Base-by-base conservation (phyloP, 2,888 invertebrate genomes). In the Physocephala rufipes region DNA sequence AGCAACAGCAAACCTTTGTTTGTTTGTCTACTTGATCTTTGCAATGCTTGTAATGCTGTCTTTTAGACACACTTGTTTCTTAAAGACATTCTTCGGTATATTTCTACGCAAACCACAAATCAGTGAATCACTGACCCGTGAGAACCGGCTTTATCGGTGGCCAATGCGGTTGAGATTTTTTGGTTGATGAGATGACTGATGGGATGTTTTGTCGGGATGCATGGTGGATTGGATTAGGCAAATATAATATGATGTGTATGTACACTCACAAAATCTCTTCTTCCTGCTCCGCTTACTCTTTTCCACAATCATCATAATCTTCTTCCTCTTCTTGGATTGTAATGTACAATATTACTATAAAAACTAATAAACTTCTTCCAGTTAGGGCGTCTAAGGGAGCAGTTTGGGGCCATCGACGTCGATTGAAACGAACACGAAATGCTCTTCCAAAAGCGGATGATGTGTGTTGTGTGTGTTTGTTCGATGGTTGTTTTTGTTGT, bases 11-110 rank as follows among this genome's bases (percentile, higher is more conserved):
- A 1, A 15, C 19, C 15, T 24, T 26, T 47, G 47, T 47, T 26
- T 30, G 66, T 28, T 66, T 59, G 43, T 36, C 47, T 59, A 67
- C 59, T 61, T 67, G 59, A 47, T 67, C 59, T 47, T 67, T 47
- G 4, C 3, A 49, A 19, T 12, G 15, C 49, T 3, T 5, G 19
- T 67, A 58, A 45, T 67, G 28, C 26, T 47, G 15, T 21, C 58
- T 55, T 55, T 36, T 58, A 43, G 43, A 45, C 13, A 58, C 36
- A 21, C 26, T 15, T 26, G 45, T 67, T 67, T 55, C 12, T 53
- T 67, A 13, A 15, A 19, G 16, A 9, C 24, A 43, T 21, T 43
- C 21, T 36, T 45, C 21, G 43, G 45, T 21, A 19, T 19, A 43
- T 26, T 5, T 28, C 30, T 59, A 59, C 30, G 59, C 59, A 30